phyloP scores from a whole-genome alignment of 53 echinoderm and acorn worm species.

The Hippasteria phrygiana region DNA sequence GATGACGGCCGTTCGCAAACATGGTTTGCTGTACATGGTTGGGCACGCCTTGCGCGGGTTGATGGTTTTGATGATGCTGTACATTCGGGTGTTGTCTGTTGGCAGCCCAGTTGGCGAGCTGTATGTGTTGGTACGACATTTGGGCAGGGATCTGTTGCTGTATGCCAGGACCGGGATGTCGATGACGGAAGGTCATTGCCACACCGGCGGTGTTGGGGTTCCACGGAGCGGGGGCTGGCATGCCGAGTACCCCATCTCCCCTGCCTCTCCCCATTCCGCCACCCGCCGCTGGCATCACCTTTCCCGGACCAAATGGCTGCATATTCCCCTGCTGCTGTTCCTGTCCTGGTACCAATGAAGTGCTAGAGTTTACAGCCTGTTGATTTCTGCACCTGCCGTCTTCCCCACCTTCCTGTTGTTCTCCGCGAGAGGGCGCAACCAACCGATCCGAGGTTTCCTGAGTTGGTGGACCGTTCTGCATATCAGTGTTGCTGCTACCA shows the following conservation, averaged over 20 bases:
- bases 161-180: background rate
- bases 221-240: background rate
- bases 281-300: background rate
- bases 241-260: background rate
- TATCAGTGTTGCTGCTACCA: background rate
- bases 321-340: background rate
- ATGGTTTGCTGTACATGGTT: slow-evolving; percentile 18
- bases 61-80: background rate
- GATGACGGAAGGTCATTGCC: background rate
- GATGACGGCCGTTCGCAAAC: slow-evolving; percentile 2
- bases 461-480: background rate
- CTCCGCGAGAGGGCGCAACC: background rate
- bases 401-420: background rate
- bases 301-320: background rate
- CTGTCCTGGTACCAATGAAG: background rate
- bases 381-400: no score
- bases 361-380: no score
- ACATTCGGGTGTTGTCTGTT: background rate
- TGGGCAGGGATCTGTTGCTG: background rate
- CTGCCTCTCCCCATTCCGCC: background rate
- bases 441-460: background rate
- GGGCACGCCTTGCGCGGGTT: background rate
- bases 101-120: background rate
- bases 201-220: background rate
- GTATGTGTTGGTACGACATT: background rate